Evolutionary conservation across 1,140 invertebrate genomes (phyloP), one percentile per base, ranked within the genome.

Genomic region (Anadara kagoshimensis): DNA sequence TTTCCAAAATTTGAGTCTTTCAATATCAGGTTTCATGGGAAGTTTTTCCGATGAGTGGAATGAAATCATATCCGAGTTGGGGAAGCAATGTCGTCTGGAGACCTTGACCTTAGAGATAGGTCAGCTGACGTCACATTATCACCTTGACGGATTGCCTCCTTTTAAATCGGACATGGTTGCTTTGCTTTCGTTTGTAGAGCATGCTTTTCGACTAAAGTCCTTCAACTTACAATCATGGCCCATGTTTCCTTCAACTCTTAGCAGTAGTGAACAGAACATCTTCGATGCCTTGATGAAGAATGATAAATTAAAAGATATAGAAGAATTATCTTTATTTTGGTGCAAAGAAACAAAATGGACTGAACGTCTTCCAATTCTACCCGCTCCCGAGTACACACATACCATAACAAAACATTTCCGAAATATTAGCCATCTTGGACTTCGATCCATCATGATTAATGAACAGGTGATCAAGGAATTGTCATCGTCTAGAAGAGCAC

Each of bases 361-460:
- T 4, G 75, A 78, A 45, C 49, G 69, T 44, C 47, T 62, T 16
- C 78, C 78, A 1, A 67, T 79, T 29, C 69, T 83, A 8, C 81
- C 70, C 0, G 61, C 72, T 10, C 57, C 69, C 7, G 16, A 43
- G 11, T 51, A 66, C 12, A 73, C 67, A 1, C 5, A 61, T 24
- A 44, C 54, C 0, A 24, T 82, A 5, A 45, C 82, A 10, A 11
- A 65, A 12, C 70, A 83, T 26, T 78, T 83, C n/a, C 61, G 24
- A 22, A 56, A 69, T 18, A 70, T 85, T 3, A 59, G 44, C 16
- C 62, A 75, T 24, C 67, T 85, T n/a, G 73, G 72, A 45, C 24
- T 83, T 0, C 69, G 81, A 26, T 80, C 80, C n/a, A 66, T 67
- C 1, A 81, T 85, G 83, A 56, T 85, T 11, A 68, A 71, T 47